phyloP scores from a whole-genome alignment of 1,140 invertebrate species.

The Meloidogyne exigua region DNA sequence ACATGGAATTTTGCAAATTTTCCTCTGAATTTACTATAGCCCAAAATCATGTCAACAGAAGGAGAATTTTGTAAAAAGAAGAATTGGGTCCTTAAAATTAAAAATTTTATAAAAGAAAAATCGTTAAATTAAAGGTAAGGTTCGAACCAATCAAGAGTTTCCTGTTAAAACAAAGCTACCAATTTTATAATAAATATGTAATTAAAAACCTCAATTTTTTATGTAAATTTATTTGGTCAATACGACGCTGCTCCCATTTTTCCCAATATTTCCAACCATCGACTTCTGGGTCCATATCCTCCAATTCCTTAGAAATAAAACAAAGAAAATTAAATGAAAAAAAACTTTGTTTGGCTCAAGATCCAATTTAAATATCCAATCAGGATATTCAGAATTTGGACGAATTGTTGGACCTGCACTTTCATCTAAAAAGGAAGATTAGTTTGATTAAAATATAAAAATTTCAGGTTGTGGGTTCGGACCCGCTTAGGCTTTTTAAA shows the following conservation, averaged over 20 bases:
- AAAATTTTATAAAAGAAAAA: background rate
- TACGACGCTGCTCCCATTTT: slow-evolving; percentile 28
- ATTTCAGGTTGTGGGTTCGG: background rate
- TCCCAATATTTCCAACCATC: slow-evolving; percentile 43
- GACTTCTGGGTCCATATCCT: slow-evolving; percentile 41
- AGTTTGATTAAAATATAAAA: background rate
- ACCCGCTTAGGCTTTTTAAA: background rate
- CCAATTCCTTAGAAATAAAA: slow-evolving; percentile 22
- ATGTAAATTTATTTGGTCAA: slow-evolving; percentile 25
- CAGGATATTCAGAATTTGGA: slow-evolving; percentile 38
- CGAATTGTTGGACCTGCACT: slow-evolving; percentile 35
- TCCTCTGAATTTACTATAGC: background rate
- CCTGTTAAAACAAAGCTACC: too few species aligned
- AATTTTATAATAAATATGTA: background rate
- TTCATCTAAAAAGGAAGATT: slow-evolving; percentile 26
- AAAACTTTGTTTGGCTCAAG: slow-evolving; percentile 20
- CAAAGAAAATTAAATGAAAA: background rate
- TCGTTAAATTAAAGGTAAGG: background rate
- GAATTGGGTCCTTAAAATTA: slow-evolving; percentile 9
- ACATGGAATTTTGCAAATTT: slow-evolving; percentile 6
- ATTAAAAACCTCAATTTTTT: slow-evolving; percentile 21
- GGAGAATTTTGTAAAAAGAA: slow-evolving; percentile 22
- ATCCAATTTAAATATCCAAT: slow-evolving; percentile 40
- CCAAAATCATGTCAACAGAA: slow-evolving; percentile 6
- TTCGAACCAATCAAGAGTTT: too few species aligned